A percentile compares a stretch with the other conserved stretches of the same genome.
Evolutionary conservation across 2,113 vertebrate genomes (phyloP).

Genomic region (Rattus rattus): DNA sequence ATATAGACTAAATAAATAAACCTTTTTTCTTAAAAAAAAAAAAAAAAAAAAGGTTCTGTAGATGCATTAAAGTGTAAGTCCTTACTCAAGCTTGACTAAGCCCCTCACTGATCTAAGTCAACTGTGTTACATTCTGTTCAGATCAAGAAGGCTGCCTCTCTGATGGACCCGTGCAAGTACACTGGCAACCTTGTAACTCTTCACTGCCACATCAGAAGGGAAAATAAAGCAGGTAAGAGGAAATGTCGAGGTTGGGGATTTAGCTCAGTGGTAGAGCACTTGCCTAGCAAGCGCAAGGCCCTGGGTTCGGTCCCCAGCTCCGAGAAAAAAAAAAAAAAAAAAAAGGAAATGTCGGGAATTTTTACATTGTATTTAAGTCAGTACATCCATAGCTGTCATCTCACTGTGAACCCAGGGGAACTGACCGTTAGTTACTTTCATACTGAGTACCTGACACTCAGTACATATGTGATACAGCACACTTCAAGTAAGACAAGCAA

Average conservation of each 20-base stretch:
- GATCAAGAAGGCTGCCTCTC: neutral
- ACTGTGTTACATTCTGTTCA: neutral
- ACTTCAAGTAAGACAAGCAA: neutral
- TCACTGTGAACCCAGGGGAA: neutral
- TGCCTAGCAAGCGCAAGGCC: too few relatives aligned
- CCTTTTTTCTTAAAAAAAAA: too few relatives aligned
- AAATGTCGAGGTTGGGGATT: too few relatives aligned
- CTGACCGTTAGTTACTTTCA: neutral
- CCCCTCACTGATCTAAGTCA: neutral
- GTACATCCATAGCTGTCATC: neutral
- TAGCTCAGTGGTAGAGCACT: too few relatives aligned
- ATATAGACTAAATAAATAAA: too few relatives aligned
- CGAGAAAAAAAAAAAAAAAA: too few relatives aligned
- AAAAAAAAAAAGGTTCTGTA: neutral
- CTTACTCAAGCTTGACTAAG: neutral
- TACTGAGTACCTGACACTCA: constrained; percentile 1
- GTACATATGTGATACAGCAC: neutral
- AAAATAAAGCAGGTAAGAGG: neutral
- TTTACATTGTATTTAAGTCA: neutral
- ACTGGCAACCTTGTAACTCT: neutral
- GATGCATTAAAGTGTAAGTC: neutral
- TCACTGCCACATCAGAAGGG: neutral
- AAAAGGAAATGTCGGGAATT: too few relatives aligned
- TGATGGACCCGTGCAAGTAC: neutral
- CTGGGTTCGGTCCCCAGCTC: too few relatives aligned